Conservation (phyloP, 2,888 invertebrate genomes). For the Melitaea athalia region DNA sequence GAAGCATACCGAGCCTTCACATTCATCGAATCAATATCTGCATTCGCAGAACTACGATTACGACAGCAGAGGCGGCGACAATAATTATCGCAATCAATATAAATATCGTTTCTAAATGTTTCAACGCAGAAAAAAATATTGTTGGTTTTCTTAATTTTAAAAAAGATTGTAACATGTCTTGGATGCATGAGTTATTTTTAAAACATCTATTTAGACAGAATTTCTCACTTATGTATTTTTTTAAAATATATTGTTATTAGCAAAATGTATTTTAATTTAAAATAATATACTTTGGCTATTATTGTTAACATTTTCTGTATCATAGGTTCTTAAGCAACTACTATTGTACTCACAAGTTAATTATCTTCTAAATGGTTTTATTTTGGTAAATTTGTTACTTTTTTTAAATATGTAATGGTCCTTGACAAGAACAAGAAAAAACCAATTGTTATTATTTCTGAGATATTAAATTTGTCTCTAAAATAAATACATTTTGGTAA, state of each 20-base stretch:
- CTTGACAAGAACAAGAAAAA: neutral
- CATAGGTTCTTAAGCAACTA: neutral
- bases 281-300: neutral
- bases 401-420: neutral
- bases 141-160: neutral
- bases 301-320: neutral
- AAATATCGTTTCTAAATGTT: slow-evolving; percentile 57
- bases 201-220: neutral
- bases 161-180: neutral
- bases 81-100: slow-evolving; percentile 17
- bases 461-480: neutral
- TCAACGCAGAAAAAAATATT: slow-evolving; percentile 2
- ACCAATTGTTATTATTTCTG: neutral
- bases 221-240: neutral
- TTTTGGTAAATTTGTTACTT: neutral
- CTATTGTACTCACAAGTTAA: neutral
- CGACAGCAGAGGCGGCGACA: slow-evolving; percentile 42
- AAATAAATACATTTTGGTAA: neutral
- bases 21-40: slow-evolving; percentile 41
- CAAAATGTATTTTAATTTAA: neutral
- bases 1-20: slow-evolving; percentile 56
- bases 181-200: neutral
- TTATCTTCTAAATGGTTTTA: neutral
- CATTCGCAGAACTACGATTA: slow-evolving; percentile 51
- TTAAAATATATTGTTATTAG: neutral